Evolutionary conservation across 30 jellyfish, hydroid and myxozoan genomes (phyloP).

Genomic region (Hydractinia echinata): DNA sequence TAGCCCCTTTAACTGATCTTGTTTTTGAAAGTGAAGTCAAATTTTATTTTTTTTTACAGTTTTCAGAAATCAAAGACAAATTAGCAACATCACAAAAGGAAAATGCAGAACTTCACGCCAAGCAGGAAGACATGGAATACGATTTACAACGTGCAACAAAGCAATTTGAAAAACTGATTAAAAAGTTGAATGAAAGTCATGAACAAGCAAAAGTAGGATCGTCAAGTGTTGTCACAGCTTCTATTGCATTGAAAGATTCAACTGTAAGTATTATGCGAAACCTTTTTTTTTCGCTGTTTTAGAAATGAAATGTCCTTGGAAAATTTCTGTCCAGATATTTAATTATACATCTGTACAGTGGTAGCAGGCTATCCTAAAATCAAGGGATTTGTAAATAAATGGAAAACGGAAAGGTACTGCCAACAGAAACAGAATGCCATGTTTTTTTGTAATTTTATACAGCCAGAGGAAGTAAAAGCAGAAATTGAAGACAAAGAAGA

Average conservation of each 20-base stretch:
- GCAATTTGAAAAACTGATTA: slow-evolving; percentile 85
- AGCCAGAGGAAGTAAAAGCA: slow-evolving; percentile 66
- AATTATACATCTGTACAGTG: too few species aligned
- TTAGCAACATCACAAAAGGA: slow-evolving; percentile 81
- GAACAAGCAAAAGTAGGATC: slow-evolving; percentile 30
- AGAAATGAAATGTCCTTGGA: too few species aligned
- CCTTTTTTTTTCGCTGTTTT: background rate
- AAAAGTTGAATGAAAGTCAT: slow-evolving; percentile 65
- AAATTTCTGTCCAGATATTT: too few species aligned
- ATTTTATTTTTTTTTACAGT: slow-evolving; percentile 37
- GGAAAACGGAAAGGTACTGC: too few species aligned
- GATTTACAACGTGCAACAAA: slow-evolving; percentile 88
- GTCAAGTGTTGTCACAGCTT: background rate
- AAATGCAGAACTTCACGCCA: slow-evolving; percentile 60
- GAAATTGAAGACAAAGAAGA: slow-evolving; percentile 79
- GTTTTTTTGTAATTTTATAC: background rate
- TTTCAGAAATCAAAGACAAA: slow-evolving; percentile 74
- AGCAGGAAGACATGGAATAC: slow-evolving; percentile 86
- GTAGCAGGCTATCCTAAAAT: too few species aligned
- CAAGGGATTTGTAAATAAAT: too few species aligned
- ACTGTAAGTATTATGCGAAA: background rate
- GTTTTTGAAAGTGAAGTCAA: too few species aligned
- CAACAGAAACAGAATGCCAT: too few species aligned
- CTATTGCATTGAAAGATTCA: background rate
- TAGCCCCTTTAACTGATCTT: too few species aligned